These are phyloP conservation scores for Drosophila pectinifera DNA, from an alignment of 1,140 invertebrate genomes.

Conservation along the genomic window DNA sequence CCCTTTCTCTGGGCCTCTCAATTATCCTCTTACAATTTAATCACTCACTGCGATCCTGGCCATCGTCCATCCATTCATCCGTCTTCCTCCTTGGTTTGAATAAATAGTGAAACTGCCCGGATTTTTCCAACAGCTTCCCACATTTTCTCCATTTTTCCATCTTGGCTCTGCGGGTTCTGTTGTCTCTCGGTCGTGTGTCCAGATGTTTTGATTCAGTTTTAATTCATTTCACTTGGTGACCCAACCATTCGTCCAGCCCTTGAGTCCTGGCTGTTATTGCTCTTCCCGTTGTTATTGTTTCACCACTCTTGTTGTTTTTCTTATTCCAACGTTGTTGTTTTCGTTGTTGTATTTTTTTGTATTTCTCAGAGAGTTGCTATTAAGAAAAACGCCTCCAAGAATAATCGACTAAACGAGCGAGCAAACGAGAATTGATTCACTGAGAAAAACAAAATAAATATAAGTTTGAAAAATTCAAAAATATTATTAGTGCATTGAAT, in stretches of 20 bases:
- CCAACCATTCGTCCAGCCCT: conserved; percentile 31
- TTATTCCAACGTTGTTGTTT: conserved; percentile 1
- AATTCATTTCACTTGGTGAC: conserved; percentile 77
- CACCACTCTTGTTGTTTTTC: conserved; percentile 37
- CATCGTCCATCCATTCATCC: conserved; percentile 13
- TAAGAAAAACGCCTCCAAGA: conserved; percentile 82
- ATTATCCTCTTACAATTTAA: conserved; percentile 27
- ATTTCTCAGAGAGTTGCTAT: conserved; percentile 68
- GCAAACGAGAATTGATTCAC: conserved; percentile 69
- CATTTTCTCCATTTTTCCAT: neutral
- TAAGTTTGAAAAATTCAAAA: too few relatives aligned
- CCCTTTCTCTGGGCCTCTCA: neutral
- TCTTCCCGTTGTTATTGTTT: conserved; percentile 47
- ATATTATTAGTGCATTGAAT: neutral
- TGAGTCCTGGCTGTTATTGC: conserved; percentile 63
- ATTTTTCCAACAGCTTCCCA: conserved; percentile 9
- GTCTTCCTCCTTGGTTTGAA: conserved; percentile 33
- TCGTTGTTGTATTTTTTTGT: conserved; percentile 37
- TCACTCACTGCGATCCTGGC: conserved; percentile 13
- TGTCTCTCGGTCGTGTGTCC: conserved; percentile 72
- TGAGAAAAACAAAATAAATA: neutral
- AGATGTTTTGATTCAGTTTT: conserved; percentile 83
- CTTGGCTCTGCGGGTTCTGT: conserved; percentile 29
- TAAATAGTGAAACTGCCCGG: conserved; percentile 25
- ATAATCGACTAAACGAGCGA: conserved; percentile 80